Percentiles rank a stretch among this genome's conserved stretches.
phyloP scores from a whole-genome alignment of 2,113 vertebrate genomes.

The Ariopsis seemanni region DNA sequence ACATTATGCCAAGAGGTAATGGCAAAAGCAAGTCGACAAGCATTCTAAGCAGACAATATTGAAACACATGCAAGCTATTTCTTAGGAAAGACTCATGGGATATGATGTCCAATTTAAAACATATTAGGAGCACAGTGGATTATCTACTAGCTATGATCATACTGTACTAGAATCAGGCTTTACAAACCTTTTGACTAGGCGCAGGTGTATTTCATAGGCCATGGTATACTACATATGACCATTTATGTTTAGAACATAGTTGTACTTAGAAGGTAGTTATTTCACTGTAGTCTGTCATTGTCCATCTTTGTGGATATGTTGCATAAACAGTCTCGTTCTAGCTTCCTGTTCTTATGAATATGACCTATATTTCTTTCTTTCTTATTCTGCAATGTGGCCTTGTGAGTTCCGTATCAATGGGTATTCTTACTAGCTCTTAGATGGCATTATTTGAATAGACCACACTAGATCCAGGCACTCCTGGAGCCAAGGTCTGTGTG shows the following conservation, averaged over 20 bases:
- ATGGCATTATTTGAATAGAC: conserved; percentile 44
- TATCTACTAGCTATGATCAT: neutral
- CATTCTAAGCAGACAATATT: neutral
- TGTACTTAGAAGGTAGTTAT: neutral
- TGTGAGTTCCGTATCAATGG: neutral
- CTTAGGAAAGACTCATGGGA: neutral
- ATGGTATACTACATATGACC: neutral
- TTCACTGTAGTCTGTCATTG: neutral
- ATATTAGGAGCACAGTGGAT: neutral
- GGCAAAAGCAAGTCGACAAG: neutral
- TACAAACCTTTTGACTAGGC: neutral
- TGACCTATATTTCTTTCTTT: neutral
- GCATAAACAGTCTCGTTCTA: neutral
- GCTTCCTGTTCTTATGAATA: neutral
- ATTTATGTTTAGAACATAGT: neutral
- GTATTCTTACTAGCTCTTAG: conserved; percentile 11
- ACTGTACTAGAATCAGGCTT: neutral
- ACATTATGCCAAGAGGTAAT: neutral
- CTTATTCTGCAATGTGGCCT: neutral
- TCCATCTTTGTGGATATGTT: neutral
- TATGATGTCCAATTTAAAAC: neutral
- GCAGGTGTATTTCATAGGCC: neutral
- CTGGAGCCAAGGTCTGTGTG: conserved; percentile 22
- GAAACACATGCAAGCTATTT: neutral
- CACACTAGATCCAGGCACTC: conserved; percentile 21